Evolutionary conservation across 2,113 vertebrate genomes (phyloP), one percentile per base, ranked within the genome.

Genomic region (Lipophrys pholis): DNA sequence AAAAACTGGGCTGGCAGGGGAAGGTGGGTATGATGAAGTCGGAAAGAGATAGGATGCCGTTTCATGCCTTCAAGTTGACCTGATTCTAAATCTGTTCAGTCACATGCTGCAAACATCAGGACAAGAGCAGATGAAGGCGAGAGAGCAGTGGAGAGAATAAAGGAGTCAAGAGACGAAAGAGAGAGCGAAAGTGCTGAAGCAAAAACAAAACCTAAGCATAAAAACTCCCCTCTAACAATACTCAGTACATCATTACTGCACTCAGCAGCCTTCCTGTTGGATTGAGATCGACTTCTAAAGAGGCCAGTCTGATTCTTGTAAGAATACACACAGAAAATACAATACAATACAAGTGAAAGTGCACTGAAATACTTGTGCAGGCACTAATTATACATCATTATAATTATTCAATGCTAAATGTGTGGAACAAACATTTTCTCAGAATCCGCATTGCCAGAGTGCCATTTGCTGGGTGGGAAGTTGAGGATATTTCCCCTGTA

Each of bases 81-180:
- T 41, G 14, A 16, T 21, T 70, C 69, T n/a, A 11, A 53, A 45
- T 58, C 14, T 57, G 62, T 8, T 41, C 1, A 16, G 36, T 55
- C 4, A 36, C 12, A 41, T 30, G 6, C 11, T n/a, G 8, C 14
- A 40, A 38, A 21, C 41, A 41, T 10, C 16, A 15, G 30, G 39
- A 48, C 3, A 3, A 7, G 21, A 17, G 35, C 10, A 40, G 38
- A 51, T 7, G 45, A 48, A 7, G 45, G 11, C 6, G 15, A 14
- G 14, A 48, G 14, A 10, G 10, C 6, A 7, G 11, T 38, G 12
- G 52, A 51, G 11, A 38, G 11, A 30, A 51, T 6, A 7, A 52
- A 35, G 16, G 3, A 9, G 48, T 16, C 11, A 39, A 8, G 46
- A 45, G 6, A 52, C 30, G 17, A 65, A 65, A 42, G 40, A 5